Percentiles rank a stretch among this genome's conserved stretches.
phyloP scores from a whole-genome alignment of 2,888 invertebrate species.

The Troilus luridus region DNA sequence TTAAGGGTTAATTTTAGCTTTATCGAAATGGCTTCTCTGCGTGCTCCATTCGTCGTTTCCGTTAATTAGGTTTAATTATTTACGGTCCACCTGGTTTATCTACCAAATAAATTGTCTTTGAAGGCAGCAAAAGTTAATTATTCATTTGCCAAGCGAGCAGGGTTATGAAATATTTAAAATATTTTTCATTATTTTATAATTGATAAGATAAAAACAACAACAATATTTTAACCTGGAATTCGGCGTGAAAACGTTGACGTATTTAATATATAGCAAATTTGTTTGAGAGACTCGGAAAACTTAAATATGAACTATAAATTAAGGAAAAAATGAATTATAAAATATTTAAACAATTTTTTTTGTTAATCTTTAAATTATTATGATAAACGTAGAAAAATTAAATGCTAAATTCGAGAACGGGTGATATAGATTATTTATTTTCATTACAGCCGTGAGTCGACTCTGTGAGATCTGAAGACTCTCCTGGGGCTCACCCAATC shows the following conservation, averaged over 20 bases:
- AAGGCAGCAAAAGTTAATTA: background rate
- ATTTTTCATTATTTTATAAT: background rate
- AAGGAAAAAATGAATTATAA: no score
- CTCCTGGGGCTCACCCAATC: no score
- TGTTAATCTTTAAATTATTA: no score
- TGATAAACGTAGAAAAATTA: no score
- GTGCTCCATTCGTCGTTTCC: background rate
- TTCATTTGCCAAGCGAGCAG: background rate
- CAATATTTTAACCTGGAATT: background rate
- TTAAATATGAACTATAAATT: no score
- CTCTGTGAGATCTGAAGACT: no score
- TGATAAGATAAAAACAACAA: background rate
- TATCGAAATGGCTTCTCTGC: background rate
- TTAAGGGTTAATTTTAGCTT: constrained; percentile 10
- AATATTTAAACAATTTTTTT: no score
- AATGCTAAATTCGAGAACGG: no score
- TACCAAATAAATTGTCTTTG: background rate
- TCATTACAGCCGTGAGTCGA: no score
- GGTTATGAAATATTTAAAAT: background rate
- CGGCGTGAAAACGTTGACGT: background rate
- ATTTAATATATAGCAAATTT: background rate
- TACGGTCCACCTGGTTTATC: background rate
- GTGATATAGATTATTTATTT: no score
- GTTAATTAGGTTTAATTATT: constrained; percentile 18
- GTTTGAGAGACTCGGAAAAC: background rate